Evolutionary conservation across 2,113 vertebrate genomes (phyloP).

Genomic region (Colistium nudipinnis): DNA sequence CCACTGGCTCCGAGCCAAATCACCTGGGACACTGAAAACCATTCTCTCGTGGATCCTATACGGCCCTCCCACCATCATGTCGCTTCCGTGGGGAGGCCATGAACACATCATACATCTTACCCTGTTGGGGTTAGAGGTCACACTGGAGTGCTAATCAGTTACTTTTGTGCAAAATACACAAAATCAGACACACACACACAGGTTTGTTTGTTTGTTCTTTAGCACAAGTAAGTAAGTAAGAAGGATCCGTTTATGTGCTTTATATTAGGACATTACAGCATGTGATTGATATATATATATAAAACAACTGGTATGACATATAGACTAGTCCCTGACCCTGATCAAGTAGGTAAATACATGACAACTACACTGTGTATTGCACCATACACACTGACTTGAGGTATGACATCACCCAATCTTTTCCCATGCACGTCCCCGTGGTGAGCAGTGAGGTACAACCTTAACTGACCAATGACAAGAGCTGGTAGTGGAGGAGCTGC

Average conservation of each 20-base stretch:
- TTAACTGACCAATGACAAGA: slow-evolving; percentile 61
- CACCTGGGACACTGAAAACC: slow-evolving; percentile 59
- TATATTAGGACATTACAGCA: slow-evolving; percentile 5
- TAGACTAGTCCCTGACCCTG: neutral
- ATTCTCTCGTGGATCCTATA: slow-evolving; percentile 37
- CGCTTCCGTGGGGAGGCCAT: slow-evolving; percentile 13
- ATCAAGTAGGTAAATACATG: slow-evolving; percentile 26
- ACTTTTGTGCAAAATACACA: slow-evolving; percentile 29
- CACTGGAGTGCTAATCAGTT: slow-evolving; percentile 33
- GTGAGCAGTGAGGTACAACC: slow-evolving; percentile 35
- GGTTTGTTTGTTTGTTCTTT: slow-evolving; percentile 24
- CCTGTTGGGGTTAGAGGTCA: slow-evolving; percentile 36
- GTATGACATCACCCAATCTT: slow-evolving; percentile 56
- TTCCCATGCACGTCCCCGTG: slow-evolving; percentile 23
- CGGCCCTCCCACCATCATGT: slow-evolving; percentile 51
- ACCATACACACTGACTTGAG: slow-evolving; percentile 19
- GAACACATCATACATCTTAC: slow-evolving; percentile 34
- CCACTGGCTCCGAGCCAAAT: slow-evolving; percentile 53
- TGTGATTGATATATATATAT: slow-evolving; percentile 31
- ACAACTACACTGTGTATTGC: slow-evolving; percentile 10
- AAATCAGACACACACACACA: neutral
- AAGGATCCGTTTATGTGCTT: slow-evolving; percentile 26
- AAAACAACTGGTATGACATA: slow-evolving; percentile 22
- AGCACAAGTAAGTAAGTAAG: slow-evolving; percentile 29
- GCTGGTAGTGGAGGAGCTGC: slow-evolving; percentile 51